Evolutionary conservation across 1,140 invertebrate genomes (phyloP).

Genomic region (Sitodiplosis mosellana): DNA sequence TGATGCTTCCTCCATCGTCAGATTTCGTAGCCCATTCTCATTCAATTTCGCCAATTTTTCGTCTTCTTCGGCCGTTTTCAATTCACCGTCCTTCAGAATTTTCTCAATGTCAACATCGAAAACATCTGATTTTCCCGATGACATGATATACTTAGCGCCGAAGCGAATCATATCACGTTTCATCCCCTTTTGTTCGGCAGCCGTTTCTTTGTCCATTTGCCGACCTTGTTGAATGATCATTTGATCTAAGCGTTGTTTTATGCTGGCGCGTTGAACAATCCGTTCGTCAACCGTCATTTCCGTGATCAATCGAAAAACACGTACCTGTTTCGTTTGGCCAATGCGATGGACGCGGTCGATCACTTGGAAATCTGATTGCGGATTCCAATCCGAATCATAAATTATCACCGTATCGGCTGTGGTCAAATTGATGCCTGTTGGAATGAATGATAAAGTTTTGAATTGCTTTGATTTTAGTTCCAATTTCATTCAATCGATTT

Average conservation of each 20-base stretch:
- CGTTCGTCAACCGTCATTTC: constrained; percentile 90
- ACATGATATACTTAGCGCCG: constrained; percentile 88
- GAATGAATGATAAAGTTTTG: background rate
- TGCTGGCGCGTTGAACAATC: constrained; percentile 83
- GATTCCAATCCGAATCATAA: constrained; percentile 97
- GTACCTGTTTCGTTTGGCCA: constrained; percentile 70
- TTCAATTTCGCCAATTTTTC: too few relatives aligned
- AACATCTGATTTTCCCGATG: constrained; percentile 72
- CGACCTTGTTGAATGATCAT: constrained; percentile 95
- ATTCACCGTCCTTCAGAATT: constrained; percentile 81
- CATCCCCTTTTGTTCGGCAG: constrained; percentile 74
- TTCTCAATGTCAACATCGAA: constrained; percentile 97
- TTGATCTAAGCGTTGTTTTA: constrained; percentile 80
- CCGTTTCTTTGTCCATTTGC: constrained; percentile 66
- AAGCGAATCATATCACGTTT: constrained; percentile 95
- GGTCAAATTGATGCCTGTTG: constrained; percentile 62
- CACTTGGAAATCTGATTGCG: constrained; percentile 69
- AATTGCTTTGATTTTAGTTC: background rate
- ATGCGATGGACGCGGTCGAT: constrained; percentile 85
- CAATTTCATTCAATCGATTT: too few relatives aligned
- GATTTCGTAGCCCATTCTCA: too few relatives aligned
- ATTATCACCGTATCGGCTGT: constrained; percentile 89
- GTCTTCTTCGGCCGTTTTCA: constrained; percentile 41
- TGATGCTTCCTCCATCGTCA: too few relatives aligned
- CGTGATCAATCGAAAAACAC: constrained; percentile 70